Conservation (phyloP, 1,140 invertebrate species). For the Oncopodura yosiiana region DNA sequence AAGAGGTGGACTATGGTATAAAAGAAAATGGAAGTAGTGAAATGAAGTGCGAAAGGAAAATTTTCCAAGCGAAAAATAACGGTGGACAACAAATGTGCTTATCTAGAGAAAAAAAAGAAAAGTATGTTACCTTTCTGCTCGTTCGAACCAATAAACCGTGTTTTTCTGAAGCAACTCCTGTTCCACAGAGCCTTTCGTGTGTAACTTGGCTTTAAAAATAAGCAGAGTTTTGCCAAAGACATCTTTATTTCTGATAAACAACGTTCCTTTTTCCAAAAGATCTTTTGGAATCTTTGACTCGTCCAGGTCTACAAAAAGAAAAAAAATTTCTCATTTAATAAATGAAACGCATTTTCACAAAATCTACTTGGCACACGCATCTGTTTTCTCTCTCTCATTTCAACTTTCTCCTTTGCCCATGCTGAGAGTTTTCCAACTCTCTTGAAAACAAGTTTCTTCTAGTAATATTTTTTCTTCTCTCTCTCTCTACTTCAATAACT, state of each 20-base stretch:
- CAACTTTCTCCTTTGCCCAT: no score
- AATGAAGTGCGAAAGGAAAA: neutral
- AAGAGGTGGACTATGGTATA: neutral
- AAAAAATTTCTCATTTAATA: no score
- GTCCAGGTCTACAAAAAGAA: constrained; percentile 26
- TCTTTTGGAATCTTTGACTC: constrained; percentile 14
- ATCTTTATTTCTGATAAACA: constrained; percentile 66
- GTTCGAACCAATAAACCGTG: constrained; percentile 80
- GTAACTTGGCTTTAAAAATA: constrained; percentile 63
- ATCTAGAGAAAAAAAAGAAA: constrained; percentile 8
- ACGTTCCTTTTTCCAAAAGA: constrained; percentile 56
- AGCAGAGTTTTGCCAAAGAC: constrained; percentile 66
- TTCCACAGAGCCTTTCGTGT: constrained; percentile 62
- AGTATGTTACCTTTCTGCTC: constrained; percentile 56
- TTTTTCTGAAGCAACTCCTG: constrained; percentile 65
- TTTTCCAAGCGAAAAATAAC: neutral
- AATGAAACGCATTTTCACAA: no score
- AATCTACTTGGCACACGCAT: no score
- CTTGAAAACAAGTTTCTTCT: no score
- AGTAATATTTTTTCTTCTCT: no score
- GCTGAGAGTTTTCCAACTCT: no score
- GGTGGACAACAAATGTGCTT: neutral
- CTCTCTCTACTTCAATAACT: no score
- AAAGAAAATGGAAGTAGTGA: neutral
- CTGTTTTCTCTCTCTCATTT: no score